Conservation (phyloP, 2,888 invertebrate genomes). For the Nymphalis urticae region DNA sequence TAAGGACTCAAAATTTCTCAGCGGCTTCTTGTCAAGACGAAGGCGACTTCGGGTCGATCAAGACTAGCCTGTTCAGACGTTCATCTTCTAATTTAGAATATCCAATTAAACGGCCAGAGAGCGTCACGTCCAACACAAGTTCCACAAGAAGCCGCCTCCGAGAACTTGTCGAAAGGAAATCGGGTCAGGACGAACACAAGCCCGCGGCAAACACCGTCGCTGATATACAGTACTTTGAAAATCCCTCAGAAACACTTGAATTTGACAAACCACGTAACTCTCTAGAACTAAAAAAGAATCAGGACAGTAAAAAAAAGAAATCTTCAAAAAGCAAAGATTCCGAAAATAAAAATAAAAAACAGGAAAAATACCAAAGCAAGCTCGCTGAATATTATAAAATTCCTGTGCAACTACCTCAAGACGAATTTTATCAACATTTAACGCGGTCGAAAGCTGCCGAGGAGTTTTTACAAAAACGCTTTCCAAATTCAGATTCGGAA, state of each 20-base stretch:
- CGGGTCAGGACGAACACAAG: conserved; percentile 77
- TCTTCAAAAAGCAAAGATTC: conserved; percentile 66
- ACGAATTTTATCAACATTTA: conserved; percentile 77
- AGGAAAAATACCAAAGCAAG: conserved; percentile 77
- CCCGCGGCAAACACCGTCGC: conserved; percentile 72
- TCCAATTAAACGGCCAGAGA: conserved; percentile 71
- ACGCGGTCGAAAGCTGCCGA: conserved; percentile 75
- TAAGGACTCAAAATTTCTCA: conserved; percentile 80
- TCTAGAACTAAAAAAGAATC: conserved; percentile 68
- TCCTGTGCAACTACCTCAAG: conserved; percentile 73
- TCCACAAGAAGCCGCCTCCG: conserved; percentile 80
- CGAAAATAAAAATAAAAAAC: conserved; percentile 70
- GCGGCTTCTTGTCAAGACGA: conserved; percentile 81
- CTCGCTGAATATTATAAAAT: conserved; percentile 76
- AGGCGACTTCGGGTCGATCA: conserved; percentile 76
- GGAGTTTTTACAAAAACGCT: conserved; percentile 70
- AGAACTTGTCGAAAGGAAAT: conserved; percentile 79
- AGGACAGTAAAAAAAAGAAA: conserved; percentile 75
- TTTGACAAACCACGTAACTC: conserved; percentile 71
- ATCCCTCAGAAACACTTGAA: conserved; percentile 76
- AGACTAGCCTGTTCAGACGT: conserved; percentile 77
- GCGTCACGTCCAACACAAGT: conserved; percentile 75
- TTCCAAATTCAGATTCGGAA: conserved; percentile 74
- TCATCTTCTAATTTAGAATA: conserved; percentile 75
- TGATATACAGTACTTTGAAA: conserved; percentile 79